Evolutionary conservation across 2,797 vertebrate species (phyloP), one percentile per base, ranked within the genome.

Genomic region (Eidolon dupreanum): DNA sequence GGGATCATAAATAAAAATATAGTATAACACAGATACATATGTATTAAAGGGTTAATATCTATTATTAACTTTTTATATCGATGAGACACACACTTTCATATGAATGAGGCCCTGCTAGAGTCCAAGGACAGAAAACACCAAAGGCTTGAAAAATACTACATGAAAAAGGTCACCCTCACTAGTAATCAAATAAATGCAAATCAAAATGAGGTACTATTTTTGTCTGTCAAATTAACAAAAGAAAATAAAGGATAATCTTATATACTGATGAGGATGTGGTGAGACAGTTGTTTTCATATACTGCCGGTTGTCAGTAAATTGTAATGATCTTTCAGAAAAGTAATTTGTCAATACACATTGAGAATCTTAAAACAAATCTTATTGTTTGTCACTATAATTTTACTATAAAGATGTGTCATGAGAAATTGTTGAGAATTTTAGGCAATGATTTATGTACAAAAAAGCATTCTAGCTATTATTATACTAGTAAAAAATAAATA

Each of bases 101-200:
- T 31, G 53, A 46, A 61, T 49, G 68, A 81, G 26, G 75, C 16
- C 33, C 63, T 71, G 26, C 43, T 95, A 36, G 11, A 85, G 13
- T 75, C 36, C 71, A 93, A 82, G 82, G 36, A 59, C 55, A 91
- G 36, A 89, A 94, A 92, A 70, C 46, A 87, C 2, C 36, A 63
- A 95, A 96, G 83, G n/a, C 65, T 91, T 93, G 55, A 66, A 85
- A 95, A 91, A 63, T 78, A 74, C 24, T 83, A 8, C n/a, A 63
- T 91, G 77, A 90, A 90, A 92, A 95, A 95, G 49, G 79, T 95
- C 65, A 88, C 1, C 66, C 85, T 91, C 77, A 63, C 77, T 93
- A 73, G 90, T 74, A 97, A 96, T 63, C 97, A 98, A 97, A 97
- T 97, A 92, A 93, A 97, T 96, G 94, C 93, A 97, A 98, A 98